Conservation (phyloP, 1,140 invertebrate species). For the Archegozetes longisetosus region DNA sequence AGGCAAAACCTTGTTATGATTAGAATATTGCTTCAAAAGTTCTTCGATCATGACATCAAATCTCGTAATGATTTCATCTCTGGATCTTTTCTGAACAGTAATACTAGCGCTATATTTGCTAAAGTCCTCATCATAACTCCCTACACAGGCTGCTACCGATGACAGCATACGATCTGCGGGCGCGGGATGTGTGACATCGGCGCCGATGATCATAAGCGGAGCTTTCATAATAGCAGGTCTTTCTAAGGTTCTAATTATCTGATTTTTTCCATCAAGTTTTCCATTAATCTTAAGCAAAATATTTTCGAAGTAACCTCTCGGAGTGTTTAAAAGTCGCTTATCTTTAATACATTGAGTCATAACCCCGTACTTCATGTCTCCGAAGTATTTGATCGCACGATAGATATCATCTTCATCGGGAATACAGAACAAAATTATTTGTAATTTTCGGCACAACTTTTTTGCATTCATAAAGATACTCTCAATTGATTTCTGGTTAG, state of each 20-base stretch:
- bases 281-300: slow-evolving; percentile 66
- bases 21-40: slow-evolving; percentile 33
- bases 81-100: slow-evolving; percentile 8
- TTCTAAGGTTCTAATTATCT: slow-evolving; percentile 32
- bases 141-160: slow-evolving; percentile 56
- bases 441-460: neutral
- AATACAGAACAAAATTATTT: neutral
- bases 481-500: neutral
- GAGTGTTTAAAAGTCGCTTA: slow-evolving; percentile 29
- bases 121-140: slow-evolving; percentile 5
- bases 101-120: slow-evolving; percentile 8
- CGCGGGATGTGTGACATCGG: slow-evolving; percentile 66
- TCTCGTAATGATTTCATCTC: slow-evolving; percentile 8
- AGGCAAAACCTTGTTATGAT: slow-evolving; percentile 18
- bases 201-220: slow-evolving; percentile 27
- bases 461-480: neutral
- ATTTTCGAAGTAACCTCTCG: slow-evolving; percentile 35
- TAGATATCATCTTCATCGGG: neutral
- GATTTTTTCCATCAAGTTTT: slow-evolving; percentile 67
- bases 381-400: slow-evolving; percentile 45
- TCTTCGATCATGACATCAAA: slow-evolving; percentile 8
- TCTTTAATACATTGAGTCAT: slow-evolving; percentile 63
- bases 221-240: slow-evolving; percentile 24
- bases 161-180: slow-evolving; percentile 47
- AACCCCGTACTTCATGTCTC: slow-evolving; percentile 52